Evolutionary conservation across 2,797 vertebrate genomes (phyloP).

Genomic region (Gallinago nigripennis): DNA sequence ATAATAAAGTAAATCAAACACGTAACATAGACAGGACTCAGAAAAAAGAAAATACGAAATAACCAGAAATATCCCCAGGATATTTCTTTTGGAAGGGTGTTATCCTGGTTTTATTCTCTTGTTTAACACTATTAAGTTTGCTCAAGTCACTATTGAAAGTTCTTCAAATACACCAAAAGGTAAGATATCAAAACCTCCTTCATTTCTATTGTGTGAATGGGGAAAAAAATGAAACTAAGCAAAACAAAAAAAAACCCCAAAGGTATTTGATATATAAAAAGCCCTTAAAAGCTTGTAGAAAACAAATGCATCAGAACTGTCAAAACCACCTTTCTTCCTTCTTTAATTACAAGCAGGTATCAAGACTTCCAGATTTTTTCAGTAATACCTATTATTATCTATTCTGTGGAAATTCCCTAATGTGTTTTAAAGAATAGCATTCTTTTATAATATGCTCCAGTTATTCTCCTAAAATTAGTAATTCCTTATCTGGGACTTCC

Average conservation of each 20-base stretch:
- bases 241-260: not conserved
- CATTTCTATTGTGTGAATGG: not conserved
- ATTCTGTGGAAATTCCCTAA: not conserved
- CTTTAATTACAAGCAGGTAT: not conserved
- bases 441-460: not conserved
- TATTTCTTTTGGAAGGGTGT: not conserved
- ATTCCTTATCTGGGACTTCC: not conserved
- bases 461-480: not conserved
- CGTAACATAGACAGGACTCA: not conserved
- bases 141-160: not conserved
- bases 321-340: not conserved
- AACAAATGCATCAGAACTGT: not conserved
- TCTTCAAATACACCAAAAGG: not conserved
- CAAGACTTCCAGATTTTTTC: not conserved
- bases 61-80: not conserved
- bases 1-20: not conserved
- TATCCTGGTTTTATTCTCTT: not conserved
- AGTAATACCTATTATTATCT: not conserved
- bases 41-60: not conserved
- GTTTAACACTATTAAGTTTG: not conserved
- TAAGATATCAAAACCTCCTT: not conserved
- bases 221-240: fast-evolving
- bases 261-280: not conserved
- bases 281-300: not conserved
- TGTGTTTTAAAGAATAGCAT: not conserved